Evolutionary conservation across 2,113 vertebrate genomes (phyloP), one percentile per base, ranked within the genome.

Genomic region (Prinia subflava): DNA sequence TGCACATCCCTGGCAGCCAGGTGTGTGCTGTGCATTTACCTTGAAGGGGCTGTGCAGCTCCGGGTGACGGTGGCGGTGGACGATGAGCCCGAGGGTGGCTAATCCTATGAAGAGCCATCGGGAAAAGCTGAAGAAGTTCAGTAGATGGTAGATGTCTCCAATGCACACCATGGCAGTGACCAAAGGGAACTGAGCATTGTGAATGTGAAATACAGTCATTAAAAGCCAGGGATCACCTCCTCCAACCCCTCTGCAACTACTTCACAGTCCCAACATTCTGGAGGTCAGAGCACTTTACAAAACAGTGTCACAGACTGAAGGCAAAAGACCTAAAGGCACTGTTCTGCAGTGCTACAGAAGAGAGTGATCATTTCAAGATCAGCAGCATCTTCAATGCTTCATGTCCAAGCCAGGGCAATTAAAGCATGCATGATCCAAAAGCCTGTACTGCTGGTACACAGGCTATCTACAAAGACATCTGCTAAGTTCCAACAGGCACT

Each of bases 101-200:
- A 99, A 50, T 49, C 98, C 99, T 85, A 99, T 98, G 97, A 99
- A 99, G 80, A 99, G 96, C 99, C 99, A 99, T 86, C 98, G 98
- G 37, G 98, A 97, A 83, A 99, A 99, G 75, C 99, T 99, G 94
- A 98, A 98, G 73, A 99, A 99, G 97, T 98, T 99, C 96, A 99
- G 77, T 15, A 99, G 98, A 50, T 98, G 97, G 94, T 98, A 98
- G 94, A 99, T 98, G 52, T 99, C 98, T 81, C 98, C 98, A 2
- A 91, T 96, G 80, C 96, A 94, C 59, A 98, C 87, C 98, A 98
- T 98, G 93, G 97, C 24, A 80, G 98, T 92, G 81, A 97, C 96
- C 94, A 98, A 77, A n/a, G 98, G 98, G 75, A 98, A 98, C 98
- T 99, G 97, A 35, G 83, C 82, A 64, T 89, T 46, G 62, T 65